phyloP scores from a whole-genome alignment of 2,113 vertebrate genomes.

The Bombycilla garrulus region DNA sequence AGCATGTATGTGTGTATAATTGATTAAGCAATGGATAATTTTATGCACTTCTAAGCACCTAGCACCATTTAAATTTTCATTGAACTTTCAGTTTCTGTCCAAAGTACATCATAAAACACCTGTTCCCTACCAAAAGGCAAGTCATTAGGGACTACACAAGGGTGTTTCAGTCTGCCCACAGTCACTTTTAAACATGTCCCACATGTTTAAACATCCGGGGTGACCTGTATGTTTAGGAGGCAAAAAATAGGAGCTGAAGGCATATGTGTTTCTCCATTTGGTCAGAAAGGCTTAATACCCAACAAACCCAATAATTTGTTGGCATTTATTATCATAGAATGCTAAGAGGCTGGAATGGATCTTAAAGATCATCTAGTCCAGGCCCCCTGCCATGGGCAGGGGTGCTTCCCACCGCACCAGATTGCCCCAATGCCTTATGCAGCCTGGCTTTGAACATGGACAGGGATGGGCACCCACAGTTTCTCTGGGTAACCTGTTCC shows the following conservation, averaged over 20 bases:
- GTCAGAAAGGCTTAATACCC: not conserved
- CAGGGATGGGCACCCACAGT: not conserved
- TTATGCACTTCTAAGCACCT: not conserved
- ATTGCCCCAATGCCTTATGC: not conserved
- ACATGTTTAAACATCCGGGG: rapidly evolving
- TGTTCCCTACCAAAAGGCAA: not conserved
- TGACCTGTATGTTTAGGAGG: not conserved
- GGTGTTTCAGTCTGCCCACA: not conserved
- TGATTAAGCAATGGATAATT: not conserved
- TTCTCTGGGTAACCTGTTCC: not conserved
- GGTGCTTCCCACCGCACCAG: not conserved
- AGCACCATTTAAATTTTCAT: not conserved
- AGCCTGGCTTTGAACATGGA: not conserved
- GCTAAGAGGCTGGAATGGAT: not conserved
- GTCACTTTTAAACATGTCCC: not conserved
- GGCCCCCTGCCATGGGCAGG: not conserved
- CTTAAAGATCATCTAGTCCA: not conserved
- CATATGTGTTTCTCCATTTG: not conserved
- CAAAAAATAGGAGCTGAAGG: not conserved
- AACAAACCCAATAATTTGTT: not conserved
- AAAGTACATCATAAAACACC: not conserved
- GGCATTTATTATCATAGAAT: not conserved
- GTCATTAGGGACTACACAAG: not conserved
- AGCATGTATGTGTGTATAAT: not conserved
- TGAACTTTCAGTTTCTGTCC: not conserved